Percentiles rank a stretch among this genome's conserved stretches.
Conservation (phyloP, 2,797 vertebrate species). For the Argentina silus region DNA sequence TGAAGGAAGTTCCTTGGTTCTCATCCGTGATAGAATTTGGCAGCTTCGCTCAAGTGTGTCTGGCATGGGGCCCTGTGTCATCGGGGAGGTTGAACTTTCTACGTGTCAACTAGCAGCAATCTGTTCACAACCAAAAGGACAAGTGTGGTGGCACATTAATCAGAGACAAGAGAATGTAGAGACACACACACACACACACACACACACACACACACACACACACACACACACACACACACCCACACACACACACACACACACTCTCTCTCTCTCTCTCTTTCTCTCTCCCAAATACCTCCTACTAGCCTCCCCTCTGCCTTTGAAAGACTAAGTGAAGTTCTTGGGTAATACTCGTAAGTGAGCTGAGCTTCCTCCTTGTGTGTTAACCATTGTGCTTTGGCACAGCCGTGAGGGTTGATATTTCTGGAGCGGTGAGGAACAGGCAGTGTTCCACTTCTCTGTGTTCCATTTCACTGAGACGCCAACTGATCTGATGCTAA, state of each 20-base stretch:
- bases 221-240: not conserved
- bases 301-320: slow-evolving; percentile 1
- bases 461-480: slow-evolving; percentile 38
- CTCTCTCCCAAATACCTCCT: slow-evolving; percentile 15
- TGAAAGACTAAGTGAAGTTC: slow-evolving; percentile 29
- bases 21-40: slow-evolving; percentile 58
- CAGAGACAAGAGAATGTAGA: not conserved
- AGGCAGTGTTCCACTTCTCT: slow-evolving; percentile 2
- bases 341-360: not conserved
- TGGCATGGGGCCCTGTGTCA: slow-evolving; percentile 38
- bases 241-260: not conserved
- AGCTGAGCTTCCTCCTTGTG: not conserved
- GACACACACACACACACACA: not conserved
- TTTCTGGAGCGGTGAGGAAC: slow-evolving; percentile 45
- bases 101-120: slow-evolving; percentile 60
- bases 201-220: too few relatives aligned
- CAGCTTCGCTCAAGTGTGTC: slow-evolving; percentile 59
- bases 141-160: slow-evolving; percentile 24
- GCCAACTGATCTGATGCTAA: slow-evolving; percentile 56
- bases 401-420: slow-evolving; percentile 32
- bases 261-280: not conserved
- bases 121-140: slow-evolving; percentile 55
- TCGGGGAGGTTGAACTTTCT: slow-evolving; percentile 50
- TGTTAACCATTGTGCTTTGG: slow-evolving; percentile 23
- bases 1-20: slow-evolving; percentile 56